These are phyloP conservation scores for Doryteuthis pealeii DNA, from an alignment of 1,140 invertebrate species.

Conservation along the genomic window DNA sequence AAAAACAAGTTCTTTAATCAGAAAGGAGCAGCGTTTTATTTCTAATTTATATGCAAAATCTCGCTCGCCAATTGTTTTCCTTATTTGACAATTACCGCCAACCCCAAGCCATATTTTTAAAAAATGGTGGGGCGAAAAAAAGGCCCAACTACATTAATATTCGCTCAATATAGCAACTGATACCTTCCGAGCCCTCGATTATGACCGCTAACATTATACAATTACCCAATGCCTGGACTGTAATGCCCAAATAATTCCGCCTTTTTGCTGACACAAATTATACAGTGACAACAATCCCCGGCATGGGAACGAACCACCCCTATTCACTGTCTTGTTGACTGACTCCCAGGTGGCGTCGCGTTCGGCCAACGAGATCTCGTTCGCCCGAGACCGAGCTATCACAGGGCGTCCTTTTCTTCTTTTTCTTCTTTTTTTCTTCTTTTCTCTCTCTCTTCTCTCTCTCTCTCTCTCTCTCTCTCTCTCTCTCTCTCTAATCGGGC, in stretches of 20 bases:
- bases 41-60: conserved; percentile 4
- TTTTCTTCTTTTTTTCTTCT: background rate
- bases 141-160: background rate
- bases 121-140: too few species aligned
- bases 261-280: background rate
- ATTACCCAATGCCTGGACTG: conserved; percentile 5
- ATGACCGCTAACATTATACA: conserved; percentile 1
- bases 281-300: background rate
- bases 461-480: background rate
- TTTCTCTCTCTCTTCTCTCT: background rate
- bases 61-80: background rate
- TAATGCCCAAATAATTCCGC: background rate
- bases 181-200: background rate
- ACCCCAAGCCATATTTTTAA: too few species aligned
- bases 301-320: background rate
- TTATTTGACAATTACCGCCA: background rate
- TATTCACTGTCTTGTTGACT: background rate
- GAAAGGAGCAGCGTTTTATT: background rate
- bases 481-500: background rate
- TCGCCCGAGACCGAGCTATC: background rate
- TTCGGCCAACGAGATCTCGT: background rate
- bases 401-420: background rate
- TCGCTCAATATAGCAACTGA: background rate
- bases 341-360: conserved; percentile 2
- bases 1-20: too few species aligned